Percentiles rank a stretch among this genome's conserved stretches.
phyloP scores from a whole-genome alignment of 2,888 invertebrate genomes.

The Pollenia labialis region DNA sequence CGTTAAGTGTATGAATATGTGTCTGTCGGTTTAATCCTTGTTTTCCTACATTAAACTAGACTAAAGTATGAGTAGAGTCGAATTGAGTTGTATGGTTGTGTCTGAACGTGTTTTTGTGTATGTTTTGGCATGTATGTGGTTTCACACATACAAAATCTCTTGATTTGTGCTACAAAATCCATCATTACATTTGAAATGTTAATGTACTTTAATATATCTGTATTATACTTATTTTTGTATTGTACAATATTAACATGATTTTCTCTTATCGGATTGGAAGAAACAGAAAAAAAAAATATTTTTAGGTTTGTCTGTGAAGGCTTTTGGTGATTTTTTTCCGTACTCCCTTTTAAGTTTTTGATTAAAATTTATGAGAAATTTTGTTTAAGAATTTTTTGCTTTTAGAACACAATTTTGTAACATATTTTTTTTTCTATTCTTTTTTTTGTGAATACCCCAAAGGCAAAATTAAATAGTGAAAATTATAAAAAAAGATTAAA shows the following conservation, averaged over 20 bases:
- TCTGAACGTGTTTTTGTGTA: not conserved
- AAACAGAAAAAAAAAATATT: slow-evolving; percentile 6
- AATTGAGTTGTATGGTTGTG: slow-evolving; percentile 3
- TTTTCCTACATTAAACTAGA: slow-evolving; percentile 16
- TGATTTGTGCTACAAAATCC: slow-evolving; percentile 61
- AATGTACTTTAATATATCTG: slow-evolving; percentile 50
- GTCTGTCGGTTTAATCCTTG: slow-evolving; percentile 25
- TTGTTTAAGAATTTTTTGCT: slow-evolving; percentile 11
- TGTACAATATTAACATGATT: slow-evolving; percentile 55
- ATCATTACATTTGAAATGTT: slow-evolving; percentile 64
- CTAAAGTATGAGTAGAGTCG: not conserved
- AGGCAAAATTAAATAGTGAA: slow-evolving; percentile 14
- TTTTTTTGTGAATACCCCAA: not conserved
- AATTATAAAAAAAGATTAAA: not conserved
- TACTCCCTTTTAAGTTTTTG: slow-evolving; percentile 18
- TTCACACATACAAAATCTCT: slow-evolving; percentile 55
- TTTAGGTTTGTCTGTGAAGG: slow-evolving; percentile 28
- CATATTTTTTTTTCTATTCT: slow-evolving; percentile 5
- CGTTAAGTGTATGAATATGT: not conserved
- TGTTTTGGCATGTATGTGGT: slow-evolving; percentile 43
- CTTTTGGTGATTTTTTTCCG: not conserved
- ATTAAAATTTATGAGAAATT: slow-evolving; percentile 49
- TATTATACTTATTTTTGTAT: slow-evolving; percentile 16
- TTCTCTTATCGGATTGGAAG: slow-evolving; percentile 53
- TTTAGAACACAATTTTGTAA: not conserved